Evolutionary conservation across 1,140 invertebrate species (phyloP).

Genomic region (Sarcophaga bullata): DNA sequence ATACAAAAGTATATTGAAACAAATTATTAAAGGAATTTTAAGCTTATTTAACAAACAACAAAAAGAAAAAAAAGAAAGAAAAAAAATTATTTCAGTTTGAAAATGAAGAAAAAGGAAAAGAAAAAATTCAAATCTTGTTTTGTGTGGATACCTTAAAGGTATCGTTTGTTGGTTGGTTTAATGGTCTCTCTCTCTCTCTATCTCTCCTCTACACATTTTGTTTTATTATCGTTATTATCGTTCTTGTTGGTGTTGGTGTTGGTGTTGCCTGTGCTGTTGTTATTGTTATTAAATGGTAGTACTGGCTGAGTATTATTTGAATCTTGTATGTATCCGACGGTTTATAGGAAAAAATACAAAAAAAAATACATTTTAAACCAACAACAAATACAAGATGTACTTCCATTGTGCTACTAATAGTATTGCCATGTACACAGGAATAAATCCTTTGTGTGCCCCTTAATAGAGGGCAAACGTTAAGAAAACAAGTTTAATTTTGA

Average conservation of each 20-base stretch:
- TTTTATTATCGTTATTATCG: background rate
- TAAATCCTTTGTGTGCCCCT: too few relatives aligned
- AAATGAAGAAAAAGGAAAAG: background rate
- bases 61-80: background rate
- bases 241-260: conserved; percentile 8
- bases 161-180: conserved; percentile 44
- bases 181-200: background rate
- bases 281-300: background rate
- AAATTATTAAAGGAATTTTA: background rate
- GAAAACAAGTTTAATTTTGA: too few relatives aligned
- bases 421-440: too few relatives aligned
- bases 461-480: too few relatives aligned
- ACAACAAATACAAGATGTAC: too few relatives aligned
- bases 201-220: background rate
- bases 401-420: too few relatives aligned
- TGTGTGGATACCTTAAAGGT: conserved; percentile 57
- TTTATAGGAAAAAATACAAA: too few relatives aligned
- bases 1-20: background rate
- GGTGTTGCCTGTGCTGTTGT: background rate
- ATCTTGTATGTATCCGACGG: too few relatives aligned
- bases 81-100: background rate
- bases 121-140: conserved; percentile 41
- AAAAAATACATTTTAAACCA: too few relatives aligned
- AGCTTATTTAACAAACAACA: background rate
- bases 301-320: background rate